Percentiles rank a stretch among this genome's conserved stretches.
Evolutionary conservation across 2,888 invertebrate species (phyloP).

Genomic region (Drosophila barbarae): DNA sequence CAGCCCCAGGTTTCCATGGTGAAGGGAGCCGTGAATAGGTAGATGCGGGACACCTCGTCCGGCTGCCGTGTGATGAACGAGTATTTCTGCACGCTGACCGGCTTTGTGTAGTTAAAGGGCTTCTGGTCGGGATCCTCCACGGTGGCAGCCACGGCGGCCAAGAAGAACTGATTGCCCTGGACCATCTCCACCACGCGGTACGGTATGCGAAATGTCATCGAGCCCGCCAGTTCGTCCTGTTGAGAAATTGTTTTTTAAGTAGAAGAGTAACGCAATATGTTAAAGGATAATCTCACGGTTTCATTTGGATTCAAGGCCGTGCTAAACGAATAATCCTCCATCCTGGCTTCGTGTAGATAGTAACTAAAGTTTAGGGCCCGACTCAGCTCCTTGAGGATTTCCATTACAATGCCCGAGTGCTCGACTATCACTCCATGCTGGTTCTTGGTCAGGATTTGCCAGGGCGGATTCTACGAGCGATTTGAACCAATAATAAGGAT

Average conservation of each 20-base stretch:
- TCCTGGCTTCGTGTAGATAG: constrained; percentile 67
- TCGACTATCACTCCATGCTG: constrained; percentile 80
- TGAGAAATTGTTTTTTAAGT: background rate
- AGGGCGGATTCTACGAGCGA: constrained; percentile 88
- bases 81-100: constrained; percentile 89
- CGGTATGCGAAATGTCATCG: constrained; percentile 74
- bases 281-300: constrained; percentile 3
- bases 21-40: constrained; percentile 92
- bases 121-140: constrained; percentile 76
- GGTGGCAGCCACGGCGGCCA: constrained; percentile 78
- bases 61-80: constrained; percentile 89
- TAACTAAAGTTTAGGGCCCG: constrained; percentile 89
- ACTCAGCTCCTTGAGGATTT: constrained; percentile 88
- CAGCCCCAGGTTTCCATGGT: constrained; percentile 90
- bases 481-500: constrained; percentile 55
- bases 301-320: constrained; percentile 69
- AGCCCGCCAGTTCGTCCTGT: constrained; percentile 71
- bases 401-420: constrained; percentile 88
- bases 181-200: constrained; percentile 70
- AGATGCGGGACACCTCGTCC: constrained; percentile 88
- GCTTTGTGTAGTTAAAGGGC: constrained; percentile 87
- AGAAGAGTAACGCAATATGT: background rate
- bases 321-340: constrained; percentile 43
- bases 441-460: constrained; percentile 87
- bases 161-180: constrained; percentile 72